A percentile compares a stretch with the other conserved stretches of the same genome.
phyloP scores from a whole-genome alignment of 2,888 invertebrate genomes.

The Sesia bembeciformis region DNA sequence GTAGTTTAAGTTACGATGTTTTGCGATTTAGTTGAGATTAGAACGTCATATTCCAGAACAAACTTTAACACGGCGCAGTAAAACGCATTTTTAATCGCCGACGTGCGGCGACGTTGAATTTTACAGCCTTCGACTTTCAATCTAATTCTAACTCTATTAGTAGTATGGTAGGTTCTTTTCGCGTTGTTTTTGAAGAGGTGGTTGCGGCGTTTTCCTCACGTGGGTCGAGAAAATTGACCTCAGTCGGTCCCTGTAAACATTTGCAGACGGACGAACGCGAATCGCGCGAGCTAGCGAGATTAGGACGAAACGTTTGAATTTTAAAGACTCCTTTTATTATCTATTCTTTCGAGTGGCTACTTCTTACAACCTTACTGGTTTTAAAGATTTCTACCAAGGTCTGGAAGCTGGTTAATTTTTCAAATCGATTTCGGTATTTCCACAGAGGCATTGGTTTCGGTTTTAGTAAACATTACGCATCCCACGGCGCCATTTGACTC shows the following conservation, averaged over 20 bases:
- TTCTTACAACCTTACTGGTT: too few relatives aligned
- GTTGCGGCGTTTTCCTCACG: conserved; percentile 20
- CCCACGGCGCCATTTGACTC: too few relatives aligned
- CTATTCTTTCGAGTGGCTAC: too few relatives aligned
- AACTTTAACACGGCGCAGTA: conserved; percentile 32
- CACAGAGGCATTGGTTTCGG: too few relatives aligned
- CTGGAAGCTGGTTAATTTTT: too few relatives aligned
- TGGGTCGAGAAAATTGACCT: conserved; percentile 56
- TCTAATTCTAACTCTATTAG: too few relatives aligned
- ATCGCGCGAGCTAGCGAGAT: conserved; percentile 55
- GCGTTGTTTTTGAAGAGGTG: too few relatives aligned
- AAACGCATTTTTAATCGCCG: conserved; percentile 31
- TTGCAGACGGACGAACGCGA: conserved; percentile 47
- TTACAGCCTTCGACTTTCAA: conserved; percentile 1
- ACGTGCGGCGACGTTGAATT: conserved; percentile 8
- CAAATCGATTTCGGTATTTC: too few relatives aligned
- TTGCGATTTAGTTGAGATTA: conserved; percentile 7
- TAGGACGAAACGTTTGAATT: conserved; percentile 35
- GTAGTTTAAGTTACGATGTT: conserved; percentile 15
- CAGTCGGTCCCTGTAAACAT: conserved; percentile 66
- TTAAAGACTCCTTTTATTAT: not conserved
- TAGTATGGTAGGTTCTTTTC: too few relatives aligned
- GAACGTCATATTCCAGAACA: conserved; percentile 27
- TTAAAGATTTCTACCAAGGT: too few relatives aligned
- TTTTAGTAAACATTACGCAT: too few relatives aligned